Conservation (phyloP, 2,888 invertebrate species). For the Xanthorhoe spadicearia region DNA sequence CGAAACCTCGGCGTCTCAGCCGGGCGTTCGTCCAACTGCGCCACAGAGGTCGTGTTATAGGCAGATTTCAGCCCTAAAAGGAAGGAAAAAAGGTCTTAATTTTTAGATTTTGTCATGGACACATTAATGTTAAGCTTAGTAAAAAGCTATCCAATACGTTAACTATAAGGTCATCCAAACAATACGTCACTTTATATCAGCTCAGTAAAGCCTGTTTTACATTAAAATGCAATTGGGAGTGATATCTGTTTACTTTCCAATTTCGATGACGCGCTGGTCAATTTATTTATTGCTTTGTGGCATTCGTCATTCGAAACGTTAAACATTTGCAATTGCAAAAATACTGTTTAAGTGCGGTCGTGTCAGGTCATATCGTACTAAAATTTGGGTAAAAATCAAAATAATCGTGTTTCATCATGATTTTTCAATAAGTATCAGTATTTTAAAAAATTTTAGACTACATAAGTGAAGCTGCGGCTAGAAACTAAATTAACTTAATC, state of each 20-base stretch:
- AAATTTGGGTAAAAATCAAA: background rate
- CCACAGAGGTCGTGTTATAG: too few relatives aligned
- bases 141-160: background rate
- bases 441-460: too few relatives aligned
- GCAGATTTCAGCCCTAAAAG: too few relatives aligned
- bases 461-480: too few relatives aligned
- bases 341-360: conserved; percentile 13
- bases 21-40: too few relatives aligned
- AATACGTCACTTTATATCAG: background rate
- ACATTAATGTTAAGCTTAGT: background rate
- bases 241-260: conserved; percentile 13
- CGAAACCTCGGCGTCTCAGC: too few relatives aligned
- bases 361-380: background rate
- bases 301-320: conserved; percentile 25
- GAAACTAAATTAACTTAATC: too few relatives aligned
- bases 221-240: conserved; percentile 12
- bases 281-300: conserved; percentile 35
- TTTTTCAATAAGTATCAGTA: too few relatives aligned
- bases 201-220: conserved; percentile 4
- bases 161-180: background rate
- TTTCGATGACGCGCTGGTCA: conserved; percentile 33
- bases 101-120: background rate
- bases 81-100: too few relatives aligned
- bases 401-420: background rate
- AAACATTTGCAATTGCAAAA: conserved; percentile 6